Evolutionary conservation across 2,113 vertebrate species (phyloP).

Genomic region (Tetrax tetrax): DNA sequence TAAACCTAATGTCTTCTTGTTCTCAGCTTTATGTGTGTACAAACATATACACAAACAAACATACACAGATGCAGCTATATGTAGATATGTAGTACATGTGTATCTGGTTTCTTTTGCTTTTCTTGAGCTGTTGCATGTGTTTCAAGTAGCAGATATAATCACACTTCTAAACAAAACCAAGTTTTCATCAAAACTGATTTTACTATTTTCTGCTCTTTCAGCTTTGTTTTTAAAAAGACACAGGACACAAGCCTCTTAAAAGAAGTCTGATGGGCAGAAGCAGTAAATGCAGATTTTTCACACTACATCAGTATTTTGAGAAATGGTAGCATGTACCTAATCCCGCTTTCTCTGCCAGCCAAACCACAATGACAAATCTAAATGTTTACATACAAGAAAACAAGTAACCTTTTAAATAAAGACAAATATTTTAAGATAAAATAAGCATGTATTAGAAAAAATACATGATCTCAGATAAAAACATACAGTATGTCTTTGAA

Average conservation of each 20-base stretch:
- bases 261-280: not conserved
- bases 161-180: not conserved
- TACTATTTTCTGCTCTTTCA: not conserved
- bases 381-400: not conserved
- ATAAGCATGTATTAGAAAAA: not conserved
- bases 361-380: not conserved
- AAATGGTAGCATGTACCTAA: not conserved
- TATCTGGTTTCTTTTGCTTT: not conserved
- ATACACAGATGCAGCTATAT: fast-evolving
- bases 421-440: not conserved
- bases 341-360: not conserved
- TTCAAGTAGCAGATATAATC: not conserved
- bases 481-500: not conserved
- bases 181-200: not conserved
- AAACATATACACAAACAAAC: not conserved
- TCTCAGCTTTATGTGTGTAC: not conserved
- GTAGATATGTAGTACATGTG: not conserved
- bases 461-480: not conserved
- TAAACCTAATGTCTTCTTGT: not conserved
- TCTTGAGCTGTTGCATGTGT: not conserved
- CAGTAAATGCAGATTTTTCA: not conserved
- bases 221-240: not conserved
- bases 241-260: not conserved
- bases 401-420: not conserved
- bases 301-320: not conserved